A percentile compares a stretch with the other conserved stretches of the same genome.
phyloP scores from a whole-genome alignment of 2,888 invertebrate genomes.

The Zelleria hepariella region DNA sequence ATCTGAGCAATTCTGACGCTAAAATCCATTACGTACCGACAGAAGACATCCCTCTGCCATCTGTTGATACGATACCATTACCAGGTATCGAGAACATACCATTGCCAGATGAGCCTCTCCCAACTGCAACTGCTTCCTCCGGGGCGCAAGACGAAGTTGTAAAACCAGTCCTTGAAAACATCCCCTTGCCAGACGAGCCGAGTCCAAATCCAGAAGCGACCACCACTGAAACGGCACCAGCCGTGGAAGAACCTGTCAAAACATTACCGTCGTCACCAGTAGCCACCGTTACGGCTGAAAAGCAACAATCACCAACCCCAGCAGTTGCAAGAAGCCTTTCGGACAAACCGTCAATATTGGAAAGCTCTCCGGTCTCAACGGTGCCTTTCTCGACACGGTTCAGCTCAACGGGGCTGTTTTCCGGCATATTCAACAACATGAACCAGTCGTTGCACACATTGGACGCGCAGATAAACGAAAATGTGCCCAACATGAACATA shows the following conservation, averaged over 20 bases:
- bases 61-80: conserved; percentile 56
- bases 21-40: conserved; percentile 45
- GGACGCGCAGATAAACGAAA: conserved; percentile 47
- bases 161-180: conserved; percentile 38
- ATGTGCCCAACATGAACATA: conserved; percentile 58
- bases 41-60: conserved; percentile 33
- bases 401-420: conserved; percentile 56
- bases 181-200: conserved; percentile 46
- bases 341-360: conserved; percentile 41
- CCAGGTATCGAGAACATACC: conserved; percentile 56
- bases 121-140: background rate
- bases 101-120: conserved; percentile 41
- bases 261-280: conserved; percentile 18
- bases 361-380: conserved; percentile 32
- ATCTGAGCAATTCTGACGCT: conserved; percentile 27
- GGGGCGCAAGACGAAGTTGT: background rate
- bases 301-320: background rate
- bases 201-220: background rate
- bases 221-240: background rate
- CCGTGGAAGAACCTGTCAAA: conserved; percentile 29
- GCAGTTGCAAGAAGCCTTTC: background rate
- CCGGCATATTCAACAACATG: conserved; percentile 59
- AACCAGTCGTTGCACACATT: conserved; percentile 36
- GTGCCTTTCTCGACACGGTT: conserved; percentile 51
- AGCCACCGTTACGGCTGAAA: background rate